phyloP scores from a whole-genome alignment of 2,888 invertebrate genomes.

The Philereme transversata region DNA sequence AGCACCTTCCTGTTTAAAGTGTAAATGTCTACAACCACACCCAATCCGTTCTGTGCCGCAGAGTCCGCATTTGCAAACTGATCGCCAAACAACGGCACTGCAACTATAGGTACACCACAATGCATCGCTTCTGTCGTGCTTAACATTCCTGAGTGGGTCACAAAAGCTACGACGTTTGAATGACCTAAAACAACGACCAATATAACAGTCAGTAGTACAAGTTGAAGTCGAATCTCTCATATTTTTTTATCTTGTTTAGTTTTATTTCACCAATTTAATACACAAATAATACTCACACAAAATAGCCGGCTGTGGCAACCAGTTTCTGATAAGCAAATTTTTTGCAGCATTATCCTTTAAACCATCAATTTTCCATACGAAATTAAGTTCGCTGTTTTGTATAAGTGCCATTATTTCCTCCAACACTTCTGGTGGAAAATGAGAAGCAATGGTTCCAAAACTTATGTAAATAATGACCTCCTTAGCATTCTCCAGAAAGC shows the following conservation, averaged over 20 bases:
- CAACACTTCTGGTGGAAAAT: conserved; percentile 82
- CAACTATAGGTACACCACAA: conserved; percentile 62
- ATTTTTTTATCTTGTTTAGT: too few species aligned
- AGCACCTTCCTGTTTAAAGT: conserved; percentile 30
- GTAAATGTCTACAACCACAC: conserved; percentile 61
- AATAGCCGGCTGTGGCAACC: conserved; percentile 90
- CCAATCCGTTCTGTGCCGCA: conserved; percentile 69
- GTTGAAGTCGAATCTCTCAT: background rate
- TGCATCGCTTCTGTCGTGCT: conserved; percentile 79
- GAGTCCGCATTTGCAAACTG: conserved; percentile 75
- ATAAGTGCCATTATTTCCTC: conserved; percentile 75
- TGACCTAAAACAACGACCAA: conserved; percentile 60
- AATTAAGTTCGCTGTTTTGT: conserved; percentile 74
- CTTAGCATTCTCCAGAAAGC: conserved; percentile 84
- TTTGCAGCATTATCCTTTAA: conserved; percentile 83
- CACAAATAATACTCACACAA: conserved; percentile 78
- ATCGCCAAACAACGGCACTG: conserved; percentile 82
- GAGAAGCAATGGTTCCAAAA: conserved; percentile 88
- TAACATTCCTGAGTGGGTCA: conserved; percentile 79
- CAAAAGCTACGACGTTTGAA: conserved; percentile 76
- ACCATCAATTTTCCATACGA: conserved; percentile 89
- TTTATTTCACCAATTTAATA: too few species aligned
- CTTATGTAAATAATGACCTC: conserved; percentile 88
- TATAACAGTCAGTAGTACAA: background rate
- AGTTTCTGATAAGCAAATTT: conserved; percentile 86